Evolutionary conservation across 2,888 invertebrate species (phyloP).

Genomic region (Lamellibrachia satsuma): DNA sequence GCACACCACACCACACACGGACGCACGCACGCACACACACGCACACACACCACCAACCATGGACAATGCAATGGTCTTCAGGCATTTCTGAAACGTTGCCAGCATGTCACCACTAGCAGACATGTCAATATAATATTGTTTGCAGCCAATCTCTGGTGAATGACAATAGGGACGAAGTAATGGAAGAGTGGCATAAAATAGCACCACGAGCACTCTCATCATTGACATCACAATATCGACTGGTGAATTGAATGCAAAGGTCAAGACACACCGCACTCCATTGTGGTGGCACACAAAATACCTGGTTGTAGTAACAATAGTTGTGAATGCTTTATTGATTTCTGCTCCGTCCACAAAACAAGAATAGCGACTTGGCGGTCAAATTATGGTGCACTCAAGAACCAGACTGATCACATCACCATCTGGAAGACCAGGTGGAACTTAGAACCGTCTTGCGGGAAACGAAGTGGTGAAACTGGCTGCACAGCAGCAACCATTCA

Average conservation of each 20-base stretch:
- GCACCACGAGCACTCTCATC: not conserved
- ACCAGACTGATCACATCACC: not conserved
- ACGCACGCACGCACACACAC: not conserved
- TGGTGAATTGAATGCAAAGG: not conserved
- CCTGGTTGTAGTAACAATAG: not conserved
- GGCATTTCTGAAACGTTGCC: not conserved
- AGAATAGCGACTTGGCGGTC: not conserved
- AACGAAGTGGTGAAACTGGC: not conserved
- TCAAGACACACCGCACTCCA: not conserved
- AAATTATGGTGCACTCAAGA: not conserved
- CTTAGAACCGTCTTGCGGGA: not conserved
- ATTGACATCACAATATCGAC: not conserved
- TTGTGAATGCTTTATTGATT: not conserved
- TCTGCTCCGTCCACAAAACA: not conserved
- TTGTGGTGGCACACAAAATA: not conserved
- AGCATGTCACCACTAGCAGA: not conserved
- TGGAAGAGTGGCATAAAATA: not conserved
- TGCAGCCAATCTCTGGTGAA: not conserved
- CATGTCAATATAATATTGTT: not conserved
- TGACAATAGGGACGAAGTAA: not conserved
- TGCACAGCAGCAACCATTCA: not conserved
- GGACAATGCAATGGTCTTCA: slow-evolving; percentile 12
- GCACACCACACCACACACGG: not conserved
- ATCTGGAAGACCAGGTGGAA: not conserved
- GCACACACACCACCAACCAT: not conserved